A percentile compares a stretch with the other conserved stretches of the same genome.
phyloP scores from a whole-genome alignment of 2,113 vertebrate species.

The Nipponia nippon region DNA sequence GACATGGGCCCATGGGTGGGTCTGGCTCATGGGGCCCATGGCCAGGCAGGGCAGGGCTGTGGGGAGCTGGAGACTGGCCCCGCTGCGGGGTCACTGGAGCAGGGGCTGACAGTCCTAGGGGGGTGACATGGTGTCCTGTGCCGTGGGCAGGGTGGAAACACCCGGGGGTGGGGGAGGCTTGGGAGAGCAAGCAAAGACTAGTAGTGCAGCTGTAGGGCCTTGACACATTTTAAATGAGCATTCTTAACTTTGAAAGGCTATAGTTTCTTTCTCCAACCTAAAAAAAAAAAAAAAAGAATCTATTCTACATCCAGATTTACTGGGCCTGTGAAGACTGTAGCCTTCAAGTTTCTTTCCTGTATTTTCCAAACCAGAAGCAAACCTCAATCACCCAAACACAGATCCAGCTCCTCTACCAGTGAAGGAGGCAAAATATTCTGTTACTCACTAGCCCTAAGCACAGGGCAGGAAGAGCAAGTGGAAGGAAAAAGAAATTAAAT shows the following conservation, averaged over 20 bases:
- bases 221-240: neutral
- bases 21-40: neutral
- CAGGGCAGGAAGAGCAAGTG: neutral
- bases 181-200: neutral
- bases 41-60: neutral
- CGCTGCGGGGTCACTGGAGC: too few species aligned
- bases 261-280: neutral
- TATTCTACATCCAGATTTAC: neutral
- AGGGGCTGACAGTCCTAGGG: neutral
- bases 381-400: neutral
- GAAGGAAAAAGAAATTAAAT: neutral
- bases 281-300: neutral
- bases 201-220: neutral
- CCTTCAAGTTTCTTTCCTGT: neutral
- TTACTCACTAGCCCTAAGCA: neutral
- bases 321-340: neutral
- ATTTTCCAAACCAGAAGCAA: neutral
- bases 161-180: fast-evolving
- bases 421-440: neutral
- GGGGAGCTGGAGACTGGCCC: neutral
- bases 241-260: neutral
- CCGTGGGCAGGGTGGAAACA: neutral
- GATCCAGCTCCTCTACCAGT: neutral
- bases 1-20: fast-evolving
- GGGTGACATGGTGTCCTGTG: neutral